A percentile compares a stretch with the other conserved stretches of the same genome.
Evolutionary conservation across 2,113 vertebrate genomes (phyloP).

Genomic region (Himantopus leucocephalus): DNA sequence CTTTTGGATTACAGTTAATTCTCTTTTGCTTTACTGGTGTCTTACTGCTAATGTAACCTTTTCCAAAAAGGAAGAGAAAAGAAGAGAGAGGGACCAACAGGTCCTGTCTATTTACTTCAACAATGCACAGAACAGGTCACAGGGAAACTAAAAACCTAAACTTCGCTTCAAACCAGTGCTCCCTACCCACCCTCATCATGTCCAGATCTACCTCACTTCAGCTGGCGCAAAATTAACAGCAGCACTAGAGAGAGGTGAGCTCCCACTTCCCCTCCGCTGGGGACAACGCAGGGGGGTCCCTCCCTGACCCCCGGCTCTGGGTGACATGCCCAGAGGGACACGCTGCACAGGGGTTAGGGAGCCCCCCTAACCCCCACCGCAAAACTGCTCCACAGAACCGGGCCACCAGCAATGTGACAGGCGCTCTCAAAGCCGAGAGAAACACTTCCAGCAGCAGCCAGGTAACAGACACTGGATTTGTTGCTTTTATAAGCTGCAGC

Average conservation of each 20-base stretch:
- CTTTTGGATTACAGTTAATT: not conserved
- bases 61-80: not conserved
- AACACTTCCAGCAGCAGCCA: not conserved
- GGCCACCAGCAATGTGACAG: not conserved
- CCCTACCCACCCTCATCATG: fast-evolving
- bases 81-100: not conserved
- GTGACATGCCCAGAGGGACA: not conserved
- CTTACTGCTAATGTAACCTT: not conserved
- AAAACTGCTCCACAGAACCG: not conserved
- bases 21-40: not conserved
- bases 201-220: not conserved
- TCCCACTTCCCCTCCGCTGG: not conserved
- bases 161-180: not conserved
- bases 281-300: fast-evolving
- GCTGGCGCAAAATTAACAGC: not conserved
- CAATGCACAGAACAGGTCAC: not conserved
- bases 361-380: not conserved
- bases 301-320: not conserved
- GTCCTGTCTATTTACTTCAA: not conserved
- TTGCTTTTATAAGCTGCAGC: not conserved
- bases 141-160: not conserved
- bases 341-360: fast-evolving
- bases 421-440: not conserved
- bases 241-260: not conserved
- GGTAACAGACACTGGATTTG: not conserved